Evolutionary conservation across 2,888 invertebrate genomes (phyloP).

Genomic region (Polia nebulosa): DNA sequence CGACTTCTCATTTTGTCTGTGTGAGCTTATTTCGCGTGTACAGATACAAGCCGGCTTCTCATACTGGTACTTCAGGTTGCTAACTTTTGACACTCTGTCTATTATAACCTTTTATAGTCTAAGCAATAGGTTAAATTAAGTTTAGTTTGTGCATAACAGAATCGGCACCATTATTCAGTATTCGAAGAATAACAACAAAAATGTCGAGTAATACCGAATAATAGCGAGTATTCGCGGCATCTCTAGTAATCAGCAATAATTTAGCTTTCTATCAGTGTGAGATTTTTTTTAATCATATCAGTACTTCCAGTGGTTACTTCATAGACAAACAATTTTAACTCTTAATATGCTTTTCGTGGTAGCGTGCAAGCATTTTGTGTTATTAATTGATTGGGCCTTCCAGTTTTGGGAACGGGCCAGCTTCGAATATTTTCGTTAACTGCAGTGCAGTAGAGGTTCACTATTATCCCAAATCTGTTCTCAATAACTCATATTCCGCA

Average conservation of each 20-base stretch:
- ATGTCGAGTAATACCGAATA: too few relatives aligned
- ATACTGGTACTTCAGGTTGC: too few relatives aligned
- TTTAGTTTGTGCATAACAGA: too few relatives aligned
- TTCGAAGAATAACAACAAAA: too few relatives aligned
- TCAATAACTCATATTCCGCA: background rate
- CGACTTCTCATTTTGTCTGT: too few relatives aligned
- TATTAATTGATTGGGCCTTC: constrained; percentile 27
- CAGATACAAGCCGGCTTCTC: too few relatives aligned
- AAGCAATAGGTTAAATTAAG: too few relatives aligned
- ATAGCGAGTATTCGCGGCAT: too few relatives aligned
- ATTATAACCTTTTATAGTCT: too few relatives aligned
- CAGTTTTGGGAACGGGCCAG: constrained; percentile 44
- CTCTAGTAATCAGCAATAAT: background rate
- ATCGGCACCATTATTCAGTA: too few relatives aligned
- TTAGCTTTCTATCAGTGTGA: background rate
- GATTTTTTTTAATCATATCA: background rate
- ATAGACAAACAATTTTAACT: background rate
- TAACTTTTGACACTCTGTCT: too few relatives aligned
- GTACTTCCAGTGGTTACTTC: background rate
- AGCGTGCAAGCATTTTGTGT: constrained; percentile 17
- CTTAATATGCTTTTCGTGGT: constrained; percentile 6
- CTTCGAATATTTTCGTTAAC: constrained; percentile 22
- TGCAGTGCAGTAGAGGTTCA: constrained; percentile 30
- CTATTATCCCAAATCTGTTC: constrained; percentile 20
- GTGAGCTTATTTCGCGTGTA: too few relatives aligned